Percentiles rank a stretch among this genome's conserved stretches.
Conservation (phyloP, 1,140 invertebrate genomes). For the Pogonomyrmex californicus region DNA sequence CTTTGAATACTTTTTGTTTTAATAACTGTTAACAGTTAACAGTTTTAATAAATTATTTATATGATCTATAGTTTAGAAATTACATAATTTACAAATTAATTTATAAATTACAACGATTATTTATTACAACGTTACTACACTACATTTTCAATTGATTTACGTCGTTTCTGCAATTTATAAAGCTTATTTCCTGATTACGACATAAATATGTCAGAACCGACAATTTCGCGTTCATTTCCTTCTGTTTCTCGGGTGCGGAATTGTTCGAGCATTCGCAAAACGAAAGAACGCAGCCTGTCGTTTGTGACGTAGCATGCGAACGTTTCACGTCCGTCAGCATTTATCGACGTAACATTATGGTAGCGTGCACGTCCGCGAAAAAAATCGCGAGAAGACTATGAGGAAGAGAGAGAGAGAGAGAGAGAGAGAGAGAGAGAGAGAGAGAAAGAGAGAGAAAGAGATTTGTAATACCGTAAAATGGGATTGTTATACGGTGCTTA, state of each 20-base stretch:
- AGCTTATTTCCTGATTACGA: background rate
- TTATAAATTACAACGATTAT: background rate
- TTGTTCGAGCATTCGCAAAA: slow-evolving; percentile 13
- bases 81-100: background rate
- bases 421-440: background rate
- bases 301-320: background rate
- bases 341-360: slow-evolving; percentile 36
- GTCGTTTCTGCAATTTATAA: slow-evolving; percentile 5
- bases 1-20: background rate
- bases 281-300: background rate
- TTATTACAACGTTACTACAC: background rate
- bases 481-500: slow-evolving; percentile 26
- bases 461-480: slow-evolving; percentile 52
- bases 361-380: background rate
- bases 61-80: background rate
- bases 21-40: background rate
- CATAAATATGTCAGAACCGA: slow-evolving; percentile 1
- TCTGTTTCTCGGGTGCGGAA: background rate
- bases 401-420: background rate
- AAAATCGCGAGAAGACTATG: background rate
- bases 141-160: background rate
- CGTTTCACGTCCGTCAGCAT: slow-evolving; percentile 40
- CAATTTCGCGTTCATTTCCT: background rate
- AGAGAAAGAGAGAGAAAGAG: background rate
- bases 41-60: background rate